phyloP scores from a whole-genome alignment of 2,888 invertebrate genomes.

The Hydropsyche betteni region DNA sequence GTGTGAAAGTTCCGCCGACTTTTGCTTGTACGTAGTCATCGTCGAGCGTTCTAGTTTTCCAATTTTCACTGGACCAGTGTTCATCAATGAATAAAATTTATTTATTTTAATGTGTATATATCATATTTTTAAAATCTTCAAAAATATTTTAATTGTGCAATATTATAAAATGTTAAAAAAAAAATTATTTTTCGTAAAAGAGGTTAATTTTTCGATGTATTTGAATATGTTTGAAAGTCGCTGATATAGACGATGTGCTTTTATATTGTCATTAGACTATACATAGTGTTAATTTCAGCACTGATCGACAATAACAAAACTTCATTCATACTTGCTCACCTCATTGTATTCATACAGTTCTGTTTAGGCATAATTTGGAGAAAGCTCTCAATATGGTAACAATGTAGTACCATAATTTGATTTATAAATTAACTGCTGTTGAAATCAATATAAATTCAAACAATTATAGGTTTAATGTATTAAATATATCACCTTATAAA shows the following conservation, averaged over 20 bases:
- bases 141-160: no score
- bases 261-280: conserved; percentile 17
- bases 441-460: no score
- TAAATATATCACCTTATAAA: no score
- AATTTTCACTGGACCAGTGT: conserved; percentile 9
- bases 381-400: conserved; percentile 1
- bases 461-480: no score
- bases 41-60: conserved; percentile 27
- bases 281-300: conserved; percentile 7
- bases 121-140: no score
- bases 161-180: no score
- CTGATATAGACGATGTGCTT: not conserved
- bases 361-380: conserved; percentile 14
- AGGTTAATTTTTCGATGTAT: no score
- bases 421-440: no score
- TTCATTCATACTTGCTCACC: conserved; percentile 13
- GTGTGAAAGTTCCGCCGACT: conserved; percentile 12
- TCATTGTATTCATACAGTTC: conserved; percentile 4
- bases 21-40: not conserved
- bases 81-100: not conserved
- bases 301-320: conserved; percentile 18
- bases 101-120: no score
- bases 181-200: no score
- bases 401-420: no score
- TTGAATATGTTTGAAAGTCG: no score